Conservation (phyloP, 1,140 invertebrate genomes). For the Cheumatopsyche charites region DNA sequence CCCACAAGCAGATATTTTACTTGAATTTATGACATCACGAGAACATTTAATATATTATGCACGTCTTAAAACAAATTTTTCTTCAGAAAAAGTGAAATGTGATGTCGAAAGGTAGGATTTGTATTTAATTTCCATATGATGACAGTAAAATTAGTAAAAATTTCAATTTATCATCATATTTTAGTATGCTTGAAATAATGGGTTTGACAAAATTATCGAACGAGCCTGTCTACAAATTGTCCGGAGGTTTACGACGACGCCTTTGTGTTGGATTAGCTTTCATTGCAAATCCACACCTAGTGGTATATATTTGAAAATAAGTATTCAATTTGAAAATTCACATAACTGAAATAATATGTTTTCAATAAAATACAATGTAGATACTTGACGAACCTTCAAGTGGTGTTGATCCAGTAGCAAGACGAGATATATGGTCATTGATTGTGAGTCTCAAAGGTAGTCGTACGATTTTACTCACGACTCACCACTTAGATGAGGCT, state of each 20-base stretch:
- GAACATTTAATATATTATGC: constrained; percentile 85
- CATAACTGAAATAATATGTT: neutral
- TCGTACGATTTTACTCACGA: constrained; percentile 73
- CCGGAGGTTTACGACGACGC: constrained; percentile 67
- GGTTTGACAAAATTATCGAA: constrained; percentile 63
- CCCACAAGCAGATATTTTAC: constrained; percentile 84
- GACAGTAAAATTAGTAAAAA: constrained; percentile 47
- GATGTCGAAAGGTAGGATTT: constrained; percentile 59
- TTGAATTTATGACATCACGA: constrained; percentile 76
- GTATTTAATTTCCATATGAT: constrained; percentile 12
- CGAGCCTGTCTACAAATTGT: constrained; percentile 63
- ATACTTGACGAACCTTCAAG: constrained; percentile 86
- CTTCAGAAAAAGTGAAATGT: constrained; percentile 51
- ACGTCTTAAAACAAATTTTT: constrained; percentile 68
- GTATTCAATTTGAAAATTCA: neutral
- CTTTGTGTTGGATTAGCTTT: constrained; percentile 73
- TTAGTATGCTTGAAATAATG: constrained; percentile 63
- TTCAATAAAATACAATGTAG: constrained; percentile 24
- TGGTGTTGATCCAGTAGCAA: constrained; percentile 79
- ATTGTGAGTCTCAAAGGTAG: constrained; percentile 69
- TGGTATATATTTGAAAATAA: constrained; percentile 48
- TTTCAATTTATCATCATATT: constrained; percentile 2
- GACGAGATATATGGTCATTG: constrained; percentile 76
- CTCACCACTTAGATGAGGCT: constrained; percentile 73
- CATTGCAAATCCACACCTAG: constrained; percentile 72